Evolutionary conservation across 2,797 vertebrate species (phyloP), one percentile per base, ranked within the genome.

Genomic region (Coranthus polyacanthus): DNA sequence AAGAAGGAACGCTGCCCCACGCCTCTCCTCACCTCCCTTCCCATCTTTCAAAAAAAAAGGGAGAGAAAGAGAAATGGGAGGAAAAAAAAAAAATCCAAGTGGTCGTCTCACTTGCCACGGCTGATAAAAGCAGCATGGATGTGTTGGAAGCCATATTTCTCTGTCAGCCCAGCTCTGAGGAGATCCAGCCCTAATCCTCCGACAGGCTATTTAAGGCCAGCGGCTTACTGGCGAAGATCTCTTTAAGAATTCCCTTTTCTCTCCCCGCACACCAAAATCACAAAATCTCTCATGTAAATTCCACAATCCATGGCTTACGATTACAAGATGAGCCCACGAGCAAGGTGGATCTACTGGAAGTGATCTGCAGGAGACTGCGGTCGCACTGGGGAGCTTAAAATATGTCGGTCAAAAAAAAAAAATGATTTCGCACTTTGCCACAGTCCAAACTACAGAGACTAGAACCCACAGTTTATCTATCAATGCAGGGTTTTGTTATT

Each of bases 1-100:
- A 84, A 77, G 93, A 85, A 90, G 93, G 92, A 94, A 92, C 85
- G 86, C 91, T 93, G 89, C 93, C 78, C 88, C 72, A 54, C 52
- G 17, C 75, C 76, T 86, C 78, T 86, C 45, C 26, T 53, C 42
- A 16, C 89, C 85, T 88, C 87, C 79, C 91, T 84, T 75, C 90
- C 81, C 47, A 42, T 66, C 57, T 51, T 52, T 7, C 15, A 29
- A 47, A 39, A 39, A 59, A 43, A 20, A 13, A 37, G 2, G 32
- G 12, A 21, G 17, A 21, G 15, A 20, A 17, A 17, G 15, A 49
- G 9, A 38, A 18, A 0, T 20, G 6, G n/a, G 4, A 38, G 36
- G 20, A 17, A 15, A 29, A 46, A 45, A n/a, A 29, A 45, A 42
- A 57, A 13, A 12, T 20, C 6, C 38, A 36, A 47, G 60, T 55